These are phyloP conservation scores for Aphidius gifuensis DNA, from an alignment of 1,140 invertebrate species.

Conservation along the genomic window DNA sequence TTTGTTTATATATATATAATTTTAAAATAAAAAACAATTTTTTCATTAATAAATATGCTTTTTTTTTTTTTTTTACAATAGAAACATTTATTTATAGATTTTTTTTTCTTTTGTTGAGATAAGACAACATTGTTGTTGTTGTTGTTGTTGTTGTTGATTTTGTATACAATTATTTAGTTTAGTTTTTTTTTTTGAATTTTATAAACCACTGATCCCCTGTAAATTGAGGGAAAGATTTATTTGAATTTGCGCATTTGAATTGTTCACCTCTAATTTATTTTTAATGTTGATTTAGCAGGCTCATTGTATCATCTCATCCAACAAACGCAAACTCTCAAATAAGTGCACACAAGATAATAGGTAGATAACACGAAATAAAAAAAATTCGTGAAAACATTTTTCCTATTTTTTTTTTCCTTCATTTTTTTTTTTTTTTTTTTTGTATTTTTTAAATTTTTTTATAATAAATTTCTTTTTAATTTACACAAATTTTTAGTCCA, in stretches of 20 bases:
- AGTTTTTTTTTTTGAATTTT: conserved; percentile 11
- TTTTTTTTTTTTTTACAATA: conserved; percentile 31
- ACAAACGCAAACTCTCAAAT: conserved; percentile 31
- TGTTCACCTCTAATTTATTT: conserved; percentile 15
- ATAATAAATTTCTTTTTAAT: too few species aligned
- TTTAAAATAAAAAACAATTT: background rate
- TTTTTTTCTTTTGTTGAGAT: conserved; percentile 34
- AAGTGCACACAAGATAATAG: conserved; percentile 48
- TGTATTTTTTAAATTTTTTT: too few species aligned
- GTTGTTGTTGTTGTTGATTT: conserved; percentile 33
- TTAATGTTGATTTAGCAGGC: conserved; percentile 1
- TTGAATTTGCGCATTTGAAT: conserved; percentile 28
- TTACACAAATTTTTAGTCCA: too few species aligned
- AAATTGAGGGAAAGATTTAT: conserved; percentile 28
- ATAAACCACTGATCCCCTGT: conserved; percentile 24
- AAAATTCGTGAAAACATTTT: conserved; percentile 13
- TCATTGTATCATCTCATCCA: conserved; percentile 9
- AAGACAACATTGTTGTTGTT: conserved; percentile 32
- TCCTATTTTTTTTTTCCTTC: background rate
- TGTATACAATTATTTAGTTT: conserved; percentile 24
- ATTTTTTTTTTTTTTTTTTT: too few species aligned
- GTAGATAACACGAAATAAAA: conserved; percentile 27
- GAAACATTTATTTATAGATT: conserved; percentile 50
- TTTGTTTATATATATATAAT: background rate
- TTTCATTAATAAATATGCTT: conserved; percentile 1